Conservation (phyloP, 2,797 vertebrate species). For the Acropternis orthonyx region DNA sequence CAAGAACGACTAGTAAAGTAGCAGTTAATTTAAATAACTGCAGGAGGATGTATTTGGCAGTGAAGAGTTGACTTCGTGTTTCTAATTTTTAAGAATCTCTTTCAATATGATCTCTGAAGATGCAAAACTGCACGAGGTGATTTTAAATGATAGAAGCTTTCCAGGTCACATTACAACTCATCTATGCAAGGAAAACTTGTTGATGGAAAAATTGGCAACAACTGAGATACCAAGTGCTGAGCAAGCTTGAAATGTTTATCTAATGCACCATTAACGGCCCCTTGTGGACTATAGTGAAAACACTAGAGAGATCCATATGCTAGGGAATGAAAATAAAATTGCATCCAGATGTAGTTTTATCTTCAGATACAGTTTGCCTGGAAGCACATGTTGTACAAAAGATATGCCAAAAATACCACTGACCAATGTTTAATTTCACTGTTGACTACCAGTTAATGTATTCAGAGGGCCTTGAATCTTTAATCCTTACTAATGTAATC, state of each 20-base stretch:
- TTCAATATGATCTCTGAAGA: background rate
- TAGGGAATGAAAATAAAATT: background rate
- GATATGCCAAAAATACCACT: background rate
- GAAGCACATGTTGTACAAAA: background rate
- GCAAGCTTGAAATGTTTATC: background rate
- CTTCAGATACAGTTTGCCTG: background rate
- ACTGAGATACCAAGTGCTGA: background rate
- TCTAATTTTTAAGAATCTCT: background rate
- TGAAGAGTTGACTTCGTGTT: background rate
- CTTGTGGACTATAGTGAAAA: background rate
- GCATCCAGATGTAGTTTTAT: background rate
- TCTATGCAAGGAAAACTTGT: background rate
- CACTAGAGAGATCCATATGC: background rate
- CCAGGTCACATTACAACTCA: background rate
- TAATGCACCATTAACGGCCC: background rate
- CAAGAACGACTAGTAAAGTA: background rate
- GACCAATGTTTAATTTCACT: background rate
- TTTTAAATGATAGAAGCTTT: background rate
- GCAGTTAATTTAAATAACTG: background rate
- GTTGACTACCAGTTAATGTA: background rate
- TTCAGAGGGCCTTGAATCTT: background rate
- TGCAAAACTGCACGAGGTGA: background rate
- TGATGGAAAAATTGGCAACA: background rate
- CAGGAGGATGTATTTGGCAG: background rate
- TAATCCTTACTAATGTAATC: background rate